phyloP scores from a whole-genome alignment of 37 sponge, comb jelly and placozoan genomes.

The Cliona cf. orientalis region DNA sequence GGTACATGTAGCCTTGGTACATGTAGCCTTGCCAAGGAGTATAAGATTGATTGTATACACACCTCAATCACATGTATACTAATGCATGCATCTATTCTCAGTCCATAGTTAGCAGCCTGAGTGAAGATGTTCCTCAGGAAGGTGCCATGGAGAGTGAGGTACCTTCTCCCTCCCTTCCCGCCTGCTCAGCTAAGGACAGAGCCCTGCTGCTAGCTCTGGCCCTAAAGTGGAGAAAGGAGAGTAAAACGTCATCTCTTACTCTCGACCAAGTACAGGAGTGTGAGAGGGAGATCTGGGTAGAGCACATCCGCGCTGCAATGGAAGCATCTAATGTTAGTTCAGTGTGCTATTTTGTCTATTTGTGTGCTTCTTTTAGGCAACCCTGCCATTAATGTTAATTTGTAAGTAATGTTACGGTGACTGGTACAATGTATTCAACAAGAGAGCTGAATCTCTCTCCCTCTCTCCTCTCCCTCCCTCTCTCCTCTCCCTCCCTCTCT shows the following conservation, averaged over 20 bases:
- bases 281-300: constrained; percentile 79
- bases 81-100: neutral
- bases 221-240: constrained; percentile 64
- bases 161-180: neutral
- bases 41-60: no score
- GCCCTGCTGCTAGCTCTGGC: constrained; percentile 61
- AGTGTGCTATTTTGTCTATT: no score
- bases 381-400: no score
- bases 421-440: no score
- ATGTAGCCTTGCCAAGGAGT: no score
- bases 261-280: constrained; percentile 48
- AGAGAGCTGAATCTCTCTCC: no score
- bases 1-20: no score
- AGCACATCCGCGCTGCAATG: constrained; percentile 59
- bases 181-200: constrained; percentile 52
- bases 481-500: no score
- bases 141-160: neutral
- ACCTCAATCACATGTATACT: neutral
- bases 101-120: constrained; percentile 26
- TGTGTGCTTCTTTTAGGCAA: no score
- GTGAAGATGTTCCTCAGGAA: neutral
- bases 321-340: no score
- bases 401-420: no score
- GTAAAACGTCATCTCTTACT: neutral
- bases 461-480: no score